A percentile compares a stretch with the other conserved stretches of the same genome.
Conservation (phyloP, 2,888 invertebrate genomes). For the Orthosia incerta region DNA sequence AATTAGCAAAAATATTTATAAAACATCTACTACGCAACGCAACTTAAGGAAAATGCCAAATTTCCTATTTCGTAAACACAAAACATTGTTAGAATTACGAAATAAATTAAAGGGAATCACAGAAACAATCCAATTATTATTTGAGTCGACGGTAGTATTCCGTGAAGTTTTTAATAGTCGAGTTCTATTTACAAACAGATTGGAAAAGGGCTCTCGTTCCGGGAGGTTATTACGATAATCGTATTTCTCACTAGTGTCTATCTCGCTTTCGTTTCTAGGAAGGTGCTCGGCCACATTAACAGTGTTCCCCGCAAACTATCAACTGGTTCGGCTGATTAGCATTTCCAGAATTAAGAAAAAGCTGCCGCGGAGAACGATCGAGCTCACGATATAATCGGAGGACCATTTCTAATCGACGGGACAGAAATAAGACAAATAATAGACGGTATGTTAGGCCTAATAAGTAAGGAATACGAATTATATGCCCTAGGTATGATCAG, state of each 20-base stretch:
- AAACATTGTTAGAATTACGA: slow-evolving; percentile 24
- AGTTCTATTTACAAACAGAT: slow-evolving; percentile 79
- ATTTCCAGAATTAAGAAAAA: slow-evolving; percentile 86
- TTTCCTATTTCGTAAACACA: slow-evolving; percentile 10
- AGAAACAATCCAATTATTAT: slow-evolving; percentile 36
- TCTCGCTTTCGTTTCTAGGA: slow-evolving; percentile 89
- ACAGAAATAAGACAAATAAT: slow-evolving; percentile 18
- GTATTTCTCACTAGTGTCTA: slow-evolving; percentile 87
- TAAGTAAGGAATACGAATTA: slow-evolving; percentile 12
- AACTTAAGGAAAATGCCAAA: neutral
- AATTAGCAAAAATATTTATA: slow-evolving; percentile 7
- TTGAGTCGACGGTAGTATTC: slow-evolving; percentile 59
- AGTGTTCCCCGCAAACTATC: slow-evolving; percentile 86
- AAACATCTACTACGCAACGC: neutral
- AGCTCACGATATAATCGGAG: slow-evolving; percentile 33
- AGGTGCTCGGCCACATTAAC: slow-evolving; percentile 79
- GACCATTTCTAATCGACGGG: slow-evolving; percentile 39
- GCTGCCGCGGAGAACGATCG: slow-evolving; percentile 58
- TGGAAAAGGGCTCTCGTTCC: slow-evolving; percentile 84
- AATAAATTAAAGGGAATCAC: slow-evolving; percentile 30
- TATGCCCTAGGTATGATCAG: slow-evolving; percentile 35
- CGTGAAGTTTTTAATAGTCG: slow-evolving; percentile 65
- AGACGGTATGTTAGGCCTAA: slow-evolving; percentile 24
- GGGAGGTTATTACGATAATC: slow-evolving; percentile 89
- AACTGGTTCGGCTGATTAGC: slow-evolving; percentile 86